Evolutionary conservation across 2,888 invertebrate genomes (phyloP).

Genomic region (Dolichomitus sp.): DNA sequence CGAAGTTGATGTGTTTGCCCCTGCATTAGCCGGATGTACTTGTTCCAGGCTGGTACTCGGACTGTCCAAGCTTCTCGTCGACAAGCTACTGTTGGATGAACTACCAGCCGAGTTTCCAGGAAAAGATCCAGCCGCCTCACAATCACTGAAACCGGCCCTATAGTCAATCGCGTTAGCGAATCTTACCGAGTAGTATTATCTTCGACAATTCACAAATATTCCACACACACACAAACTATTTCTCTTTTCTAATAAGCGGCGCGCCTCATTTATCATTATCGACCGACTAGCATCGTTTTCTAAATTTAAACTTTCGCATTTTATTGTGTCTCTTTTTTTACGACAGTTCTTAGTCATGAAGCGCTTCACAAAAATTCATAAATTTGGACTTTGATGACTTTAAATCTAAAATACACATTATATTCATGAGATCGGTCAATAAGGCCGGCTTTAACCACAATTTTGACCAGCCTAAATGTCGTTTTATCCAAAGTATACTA

Average conservation of each 20-base stretch:
- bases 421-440: too few relatives aligned
- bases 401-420: too few relatives aligned
- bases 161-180: constrained; percentile 79
- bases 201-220: constrained; percentile 28
- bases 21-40: constrained; percentile 85
- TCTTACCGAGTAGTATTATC: constrained; percentile 49
- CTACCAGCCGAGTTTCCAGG: constrained; percentile 85
- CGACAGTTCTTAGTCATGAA: too few relatives aligned
- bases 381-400: too few relatives aligned
- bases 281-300: neutral
- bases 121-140: constrained; percentile 81
- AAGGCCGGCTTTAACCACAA: too few relatives aligned
- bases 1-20: constrained; percentile 81
- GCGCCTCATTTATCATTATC: neutral
- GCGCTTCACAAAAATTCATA: too few relatives aligned
- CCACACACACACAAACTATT: neutral
- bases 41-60: constrained; percentile 92
- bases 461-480: too few relatives aligned
- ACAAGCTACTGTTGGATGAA: constrained; percentile 84
- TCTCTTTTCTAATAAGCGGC: neutral
- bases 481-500: too few relatives aligned
- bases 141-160: constrained; percentile 83
- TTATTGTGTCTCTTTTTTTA: too few relatives aligned
- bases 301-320: too few relatives aligned
- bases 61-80: constrained; percentile 89